A percentile compares a stretch with the other conserved stretches of the same genome.
These are phyloP conservation scores for Drosophila maculinotata DNA, from an alignment of 2,888 invertebrate genomes.

Conservation along the genomic window DNA sequence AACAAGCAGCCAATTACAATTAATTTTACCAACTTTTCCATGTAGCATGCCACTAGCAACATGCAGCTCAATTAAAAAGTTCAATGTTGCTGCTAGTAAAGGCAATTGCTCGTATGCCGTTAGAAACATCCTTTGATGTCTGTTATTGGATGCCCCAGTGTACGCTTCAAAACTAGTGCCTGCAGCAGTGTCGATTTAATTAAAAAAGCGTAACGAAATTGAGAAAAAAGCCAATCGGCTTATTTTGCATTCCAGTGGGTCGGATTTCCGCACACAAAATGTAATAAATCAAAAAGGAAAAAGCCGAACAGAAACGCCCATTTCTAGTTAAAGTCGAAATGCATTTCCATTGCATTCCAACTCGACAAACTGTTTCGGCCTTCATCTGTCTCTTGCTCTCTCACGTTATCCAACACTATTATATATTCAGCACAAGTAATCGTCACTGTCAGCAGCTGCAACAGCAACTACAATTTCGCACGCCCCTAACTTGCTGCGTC, in stretches of 20 bases:
- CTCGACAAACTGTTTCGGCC: constrained; percentile 11
- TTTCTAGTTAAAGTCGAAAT: neutral
- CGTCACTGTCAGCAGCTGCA: constrained; percentile 29
- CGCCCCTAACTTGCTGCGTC: neutral
- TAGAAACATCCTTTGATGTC: too few relatives aligned
- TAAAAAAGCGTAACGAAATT: too few relatives aligned
- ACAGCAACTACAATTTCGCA: constrained; percentile 13
- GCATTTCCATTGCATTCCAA: constrained; percentile 22
- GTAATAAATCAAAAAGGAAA: too few relatives aligned
- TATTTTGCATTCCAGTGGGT: too few relatives aligned
- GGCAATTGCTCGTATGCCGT: too few relatives aligned
- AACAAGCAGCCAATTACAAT: constrained; percentile 12
- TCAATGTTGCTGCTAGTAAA: neutral
- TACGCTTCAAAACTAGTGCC: too few relatives aligned
- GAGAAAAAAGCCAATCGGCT: too few relatives aligned
- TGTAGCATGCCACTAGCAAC: constrained; percentile 9
- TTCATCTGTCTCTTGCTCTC: neutral
- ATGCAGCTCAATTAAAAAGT: constrained; percentile 42
- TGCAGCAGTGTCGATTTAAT: too few relatives aligned
- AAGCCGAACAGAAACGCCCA: too few relatives aligned
- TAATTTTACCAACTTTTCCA: constrained; percentile 6
- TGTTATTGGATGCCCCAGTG: too few relatives aligned
- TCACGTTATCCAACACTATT: constrained; percentile 14
- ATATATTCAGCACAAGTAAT: constrained; percentile 26
- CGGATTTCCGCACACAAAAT: too few relatives aligned